phyloP scores from a whole-genome alignment of 2,888 invertebrate species.

The Hyposoter dolosus region DNA sequence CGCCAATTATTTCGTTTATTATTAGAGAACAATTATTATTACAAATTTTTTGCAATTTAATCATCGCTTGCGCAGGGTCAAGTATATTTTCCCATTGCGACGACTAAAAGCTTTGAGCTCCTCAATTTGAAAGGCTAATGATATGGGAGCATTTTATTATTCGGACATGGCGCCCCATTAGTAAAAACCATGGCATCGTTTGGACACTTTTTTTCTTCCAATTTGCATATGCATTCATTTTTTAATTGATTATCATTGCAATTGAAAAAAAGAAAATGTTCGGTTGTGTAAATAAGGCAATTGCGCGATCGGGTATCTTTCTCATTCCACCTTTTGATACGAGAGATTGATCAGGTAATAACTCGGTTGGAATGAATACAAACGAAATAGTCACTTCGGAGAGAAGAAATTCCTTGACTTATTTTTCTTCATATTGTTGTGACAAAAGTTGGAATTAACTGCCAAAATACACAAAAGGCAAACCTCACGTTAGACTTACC shows the following conservation, averaged over 20 bases:
- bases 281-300: neutral
- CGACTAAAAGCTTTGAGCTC: conserved; percentile 35
- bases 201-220: conserved; percentile 13
- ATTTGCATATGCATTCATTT: neutral
- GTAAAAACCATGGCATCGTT: conserved; percentile 24
- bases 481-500: conserved; percentile 11
- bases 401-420: neutral
- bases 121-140: conserved; percentile 57
- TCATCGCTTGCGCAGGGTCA: conserved; percentile 15
- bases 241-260: neutral
- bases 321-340: neutral
- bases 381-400: conserved; percentile 32
- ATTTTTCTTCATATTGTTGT: conserved; percentile 24
- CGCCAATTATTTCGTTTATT: neutral
- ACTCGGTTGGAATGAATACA: conserved; percentile 11
- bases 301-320: neutral
- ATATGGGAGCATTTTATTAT: conserved; percentile 48
- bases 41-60: conserved; percentile 19
- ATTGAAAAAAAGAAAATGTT: neutral
- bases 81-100: conserved; percentile 7
- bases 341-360: conserved; percentile 19
- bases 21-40: neutral
- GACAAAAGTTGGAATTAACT: conserved; percentile 22
- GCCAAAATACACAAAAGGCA: conserved; percentile 4
- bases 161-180: conserved; percentile 25